Evolutionary conservation across 64 coral and sea anemone species (phyloP), one percentile per base, ranked within the genome.

Genomic region (Cladopsammia gracilis): DNA sequence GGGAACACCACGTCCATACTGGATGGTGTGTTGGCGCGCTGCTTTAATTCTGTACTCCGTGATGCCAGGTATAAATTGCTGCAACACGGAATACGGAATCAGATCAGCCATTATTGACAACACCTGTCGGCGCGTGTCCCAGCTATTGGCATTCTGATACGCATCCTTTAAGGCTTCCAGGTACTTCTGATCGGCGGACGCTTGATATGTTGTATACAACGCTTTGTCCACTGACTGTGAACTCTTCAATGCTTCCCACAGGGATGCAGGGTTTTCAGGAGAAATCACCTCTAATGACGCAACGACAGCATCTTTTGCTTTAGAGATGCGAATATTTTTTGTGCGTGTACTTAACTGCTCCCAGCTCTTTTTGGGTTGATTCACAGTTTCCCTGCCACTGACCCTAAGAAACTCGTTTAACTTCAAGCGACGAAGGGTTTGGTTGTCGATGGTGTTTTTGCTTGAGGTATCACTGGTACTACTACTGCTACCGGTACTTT

Each of bases 271-370:
- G 62, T 87, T 71, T 56, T 57, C 45, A 18, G 85, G 85, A 70
- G 85, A 51, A 53, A 87, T 87, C 2, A 87, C 85, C 56, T 73
- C 44, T 42, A 87, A 45, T 25, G 68, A 87, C 20, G 85, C 65
- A 47, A 87, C 69, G 8, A 87, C 69, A 73, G 85, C 85, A 74
- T 75, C 85, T 87, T 73, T 87, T 48, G 85, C 85, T 87, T 87
- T 87, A 7, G 45, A 23, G 43, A 87, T 53, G 52, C 51, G 85
- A 53, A 57, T 48, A 34, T 56, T 87, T 67, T 87, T 87, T 1
- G 68, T 87, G 0, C 70, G 69, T 50, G 62, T 43, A 49, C 85
- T 74, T 42, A 60, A 53, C 22, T 60, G 52, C 56, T 87, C 85
- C 68, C 53, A 87, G 19, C 54, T 67, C 46, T 61, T 87, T 87